Conservation (phyloP, 2,113 vertebrate species). For the Seriola rivoliana region DNA sequence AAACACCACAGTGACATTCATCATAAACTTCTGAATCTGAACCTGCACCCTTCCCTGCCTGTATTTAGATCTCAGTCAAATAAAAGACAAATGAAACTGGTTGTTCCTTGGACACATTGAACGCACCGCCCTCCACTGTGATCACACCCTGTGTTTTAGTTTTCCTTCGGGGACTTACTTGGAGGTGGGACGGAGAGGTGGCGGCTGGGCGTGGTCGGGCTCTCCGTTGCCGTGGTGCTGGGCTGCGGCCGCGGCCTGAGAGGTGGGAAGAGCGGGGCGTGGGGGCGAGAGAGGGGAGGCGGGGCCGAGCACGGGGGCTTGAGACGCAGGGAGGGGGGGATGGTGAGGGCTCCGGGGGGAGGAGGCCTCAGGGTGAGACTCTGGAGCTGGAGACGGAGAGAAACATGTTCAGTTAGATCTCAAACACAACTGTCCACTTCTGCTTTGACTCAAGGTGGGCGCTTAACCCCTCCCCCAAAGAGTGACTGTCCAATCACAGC, state of each 20-base stretch:
- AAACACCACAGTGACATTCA: not conserved
- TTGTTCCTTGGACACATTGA: too few relatives aligned
- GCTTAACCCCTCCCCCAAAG: not conserved
- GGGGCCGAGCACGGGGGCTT: constrained; percentile 66
- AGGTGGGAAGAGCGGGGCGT: constrained; percentile 76
- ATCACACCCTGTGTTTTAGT: too few relatives aligned
- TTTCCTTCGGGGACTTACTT: constrained; percentile 66
- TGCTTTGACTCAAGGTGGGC: not conserved
- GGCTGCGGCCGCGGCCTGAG: constrained; percentile 77
- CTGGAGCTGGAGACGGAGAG: constrained; percentile 75
- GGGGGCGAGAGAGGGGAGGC: constrained; percentile 69
- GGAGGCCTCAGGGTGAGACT: constrained; percentile 81
- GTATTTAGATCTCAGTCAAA: too few relatives aligned
- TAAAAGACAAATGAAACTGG: too few relatives aligned
- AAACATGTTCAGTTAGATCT: constrained; percentile 3
- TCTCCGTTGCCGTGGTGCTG: constrained; percentile 63
- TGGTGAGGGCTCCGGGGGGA: constrained; percentile 76
- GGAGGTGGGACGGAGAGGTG: constrained; percentile 84
- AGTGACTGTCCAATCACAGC: not conserved
- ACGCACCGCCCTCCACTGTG: too few relatives aligned
- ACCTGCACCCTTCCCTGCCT: too few relatives aligned
- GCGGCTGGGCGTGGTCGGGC: constrained; percentile 58
- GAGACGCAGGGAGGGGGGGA: constrained; percentile 80
- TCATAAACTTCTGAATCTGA: too few relatives aligned
- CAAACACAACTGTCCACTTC: not conserved